Evolutionary conservation across 2,888 invertebrate genomes (phyloP), one percentile per base, ranked within the genome.

Genomic region (Melikaiella ostensackeni): DNA sequence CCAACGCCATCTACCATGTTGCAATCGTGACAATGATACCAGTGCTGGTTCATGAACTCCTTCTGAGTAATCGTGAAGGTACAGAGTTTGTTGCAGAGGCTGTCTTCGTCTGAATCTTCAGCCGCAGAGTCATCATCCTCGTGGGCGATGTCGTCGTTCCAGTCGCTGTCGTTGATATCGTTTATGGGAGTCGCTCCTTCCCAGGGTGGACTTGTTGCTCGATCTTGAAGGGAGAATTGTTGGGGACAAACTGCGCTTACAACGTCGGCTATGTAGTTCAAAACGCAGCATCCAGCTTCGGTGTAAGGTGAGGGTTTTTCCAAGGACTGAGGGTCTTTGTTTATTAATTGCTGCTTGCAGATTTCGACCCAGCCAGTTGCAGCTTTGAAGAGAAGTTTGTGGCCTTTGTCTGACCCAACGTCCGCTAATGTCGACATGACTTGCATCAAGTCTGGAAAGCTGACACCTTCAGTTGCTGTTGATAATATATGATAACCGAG

Each of bases 1-100:
- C 99, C 99, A 1, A 98, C 98, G 9, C 98, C 97, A 91, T 99
- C 99, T 78, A 98, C 95, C 99, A 99, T 99, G 91, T 97, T 96
- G 92, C 99, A 99, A 0, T 99, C 98, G 92, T 99, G 99, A 90
- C 99, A 99, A 92, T 99, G 99, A 92, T 99, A 99, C 98, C 98
- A 97, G 90, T 98, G 98, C 89, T 97, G 99, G 92, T 98, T 98
- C 97, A 98, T 98, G 91, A 98, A 99, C 92, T 99, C 99, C 88
- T 98, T 98, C 90, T 98, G 98, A 0, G 99, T 99, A 76, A 98
- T 95, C 8, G 98, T 98, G 92, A 98, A 99, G 0, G 99, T 99
- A 92, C 99, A 99, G 19, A 99, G 93, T 91, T 98, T 97, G 91
- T 96, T 96, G 89, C 96, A 96, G 7, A 98, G 93, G 2, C 96